Evolutionary conservation across 2,888 invertebrate species (phyloP).

Genomic region (Aquatica leii): DNA sequence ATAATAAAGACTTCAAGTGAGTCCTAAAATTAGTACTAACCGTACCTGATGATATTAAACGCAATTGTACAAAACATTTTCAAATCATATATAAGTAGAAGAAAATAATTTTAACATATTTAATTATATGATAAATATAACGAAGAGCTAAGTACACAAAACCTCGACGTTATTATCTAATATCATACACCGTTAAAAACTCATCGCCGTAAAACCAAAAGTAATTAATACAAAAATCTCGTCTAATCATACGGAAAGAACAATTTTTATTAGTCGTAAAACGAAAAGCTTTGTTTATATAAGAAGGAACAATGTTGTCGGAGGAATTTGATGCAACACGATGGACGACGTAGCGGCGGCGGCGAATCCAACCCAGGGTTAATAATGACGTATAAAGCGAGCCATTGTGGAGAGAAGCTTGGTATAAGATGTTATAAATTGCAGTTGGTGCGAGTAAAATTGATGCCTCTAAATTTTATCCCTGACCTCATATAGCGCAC

Average conservation of each 20-base stretch:
- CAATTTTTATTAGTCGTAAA: slow-evolving; percentile 44
- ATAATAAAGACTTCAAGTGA: no score
- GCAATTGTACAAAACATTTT: no score
- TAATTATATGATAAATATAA: no score
- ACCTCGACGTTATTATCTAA: slow-evolving; percentile 35
- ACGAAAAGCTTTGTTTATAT: slow-evolving; percentile 35
- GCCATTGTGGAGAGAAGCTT: slow-evolving; percentile 49
- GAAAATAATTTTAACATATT: no score
- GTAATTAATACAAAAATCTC: slow-evolving; percentile 44
- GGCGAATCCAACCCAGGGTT: slow-evolving; percentile 39
- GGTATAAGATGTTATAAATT: slow-evolving; percentile 53
- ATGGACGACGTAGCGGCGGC: slow-evolving; percentile 31
- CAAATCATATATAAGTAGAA: no score
- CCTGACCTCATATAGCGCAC: slow-evolving; percentile 46
- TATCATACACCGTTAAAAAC: slow-evolving; percentile 36
- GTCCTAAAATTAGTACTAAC: no score
- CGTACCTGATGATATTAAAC: no score
- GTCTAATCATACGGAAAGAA: slow-evolving; percentile 42
- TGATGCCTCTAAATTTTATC: slow-evolving; percentile 52
- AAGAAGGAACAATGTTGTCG: slow-evolving; percentile 22
- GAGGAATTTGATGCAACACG: slow-evolving; percentile 30
- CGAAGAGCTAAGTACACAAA: no score
- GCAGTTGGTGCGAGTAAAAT: slow-evolving; percentile 51
- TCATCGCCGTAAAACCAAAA: slow-evolving; percentile 33
- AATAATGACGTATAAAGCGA: slow-evolving; percentile 53